Percentiles rank a stretch among this genome's conserved stretches.
These are phyloP conservation scores for Hyles euphorbiae DNA, from an alignment of 1,140 invertebrate species.

Conservation along the genomic window DNA sequence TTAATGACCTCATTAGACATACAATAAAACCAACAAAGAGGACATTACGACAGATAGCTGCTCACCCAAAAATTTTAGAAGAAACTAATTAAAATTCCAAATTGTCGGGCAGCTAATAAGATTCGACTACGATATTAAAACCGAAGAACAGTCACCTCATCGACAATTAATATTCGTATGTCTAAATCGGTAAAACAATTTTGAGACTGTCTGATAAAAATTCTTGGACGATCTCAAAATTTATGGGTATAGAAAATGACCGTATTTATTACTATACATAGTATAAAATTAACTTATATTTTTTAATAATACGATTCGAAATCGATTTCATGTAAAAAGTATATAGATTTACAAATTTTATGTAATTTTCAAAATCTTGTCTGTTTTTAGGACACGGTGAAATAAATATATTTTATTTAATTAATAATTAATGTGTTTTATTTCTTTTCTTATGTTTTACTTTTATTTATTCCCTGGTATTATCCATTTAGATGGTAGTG, in stretches of 20 bases:
- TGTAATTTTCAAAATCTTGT: too few relatives aligned
- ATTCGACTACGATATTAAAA: too few relatives aligned
- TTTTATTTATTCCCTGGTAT: too few relatives aligned
- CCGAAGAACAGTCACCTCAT: too few relatives aligned
- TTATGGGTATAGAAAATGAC: constrained; percentile 26
- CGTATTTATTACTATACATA: constrained; percentile 35
- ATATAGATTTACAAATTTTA: too few relatives aligned
- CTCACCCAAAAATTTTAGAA: constrained; percentile 45
- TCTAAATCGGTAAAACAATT: constrained; percentile 27
- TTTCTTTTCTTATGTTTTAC: too few relatives aligned
- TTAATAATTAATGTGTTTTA: too few relatives aligned
- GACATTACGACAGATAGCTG: constrained; percentile 41
- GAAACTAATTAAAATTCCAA: constrained; percentile 19
- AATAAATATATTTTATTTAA: too few relatives aligned
- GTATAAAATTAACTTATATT: constrained; percentile 14
- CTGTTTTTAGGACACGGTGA: too few relatives aligned
- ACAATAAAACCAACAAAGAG: constrained; percentile 53
- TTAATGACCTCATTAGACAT: constrained; percentile 52
- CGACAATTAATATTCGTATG: too few relatives aligned
- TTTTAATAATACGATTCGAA: constrained; percentile 7
- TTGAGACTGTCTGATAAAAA: constrained; percentile 60
- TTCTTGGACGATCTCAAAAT: constrained; percentile 69
- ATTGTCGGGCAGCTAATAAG: too few relatives aligned
- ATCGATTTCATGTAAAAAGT: constrained; percentile 4
- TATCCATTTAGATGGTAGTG: too few relatives aligned